Conservation (phyloP, 2,797 vertebrate genomes). For the Aulostomus chinensis region DNA sequence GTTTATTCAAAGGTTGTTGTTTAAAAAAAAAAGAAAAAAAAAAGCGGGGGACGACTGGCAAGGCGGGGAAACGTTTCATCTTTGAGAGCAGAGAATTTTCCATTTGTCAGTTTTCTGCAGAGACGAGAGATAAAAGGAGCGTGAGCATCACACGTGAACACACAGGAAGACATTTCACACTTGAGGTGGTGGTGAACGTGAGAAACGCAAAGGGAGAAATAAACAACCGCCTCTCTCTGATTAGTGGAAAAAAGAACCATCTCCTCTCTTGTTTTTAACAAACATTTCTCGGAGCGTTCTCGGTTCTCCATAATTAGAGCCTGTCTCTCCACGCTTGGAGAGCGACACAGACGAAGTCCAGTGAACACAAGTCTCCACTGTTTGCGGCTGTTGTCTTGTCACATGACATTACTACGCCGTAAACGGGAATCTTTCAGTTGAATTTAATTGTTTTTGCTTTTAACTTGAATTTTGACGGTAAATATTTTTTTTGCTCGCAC, state of each 20-base stretch:
- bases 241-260: background rate
- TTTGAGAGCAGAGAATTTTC: constrained; percentile 42
- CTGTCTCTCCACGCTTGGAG: constrained; percentile 16
- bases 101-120: constrained; percentile 56
- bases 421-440: too few relatives aligned
- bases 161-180: constrained; percentile 2
- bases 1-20: background rate
- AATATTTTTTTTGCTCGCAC: too few relatives aligned
- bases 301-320: constrained; percentile 49
- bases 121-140: constrained; percentile 39
- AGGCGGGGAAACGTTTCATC: constrained; percentile 38
- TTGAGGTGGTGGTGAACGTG: too few relatives aligned
- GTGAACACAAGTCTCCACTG: background rate
- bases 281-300: too few relatives aligned
- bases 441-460: too few relatives aligned
- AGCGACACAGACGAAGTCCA: constrained; percentile 1
- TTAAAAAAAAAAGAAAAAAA: background rate
- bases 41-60: constrained; percentile 3
- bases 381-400: constrained; percentile 32
- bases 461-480: too few relatives aligned
- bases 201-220: constrained; percentile 46
- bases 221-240: constrained; percentile 19
- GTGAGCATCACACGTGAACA: background rate
- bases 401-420: too few relatives aligned
- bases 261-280: constrained; percentile 43